Evolutionary conservation across 1,140 invertebrate genomes (phyloP), one percentile per base, ranked within the genome.

Genomic region (Apis laboriosa): DNA sequence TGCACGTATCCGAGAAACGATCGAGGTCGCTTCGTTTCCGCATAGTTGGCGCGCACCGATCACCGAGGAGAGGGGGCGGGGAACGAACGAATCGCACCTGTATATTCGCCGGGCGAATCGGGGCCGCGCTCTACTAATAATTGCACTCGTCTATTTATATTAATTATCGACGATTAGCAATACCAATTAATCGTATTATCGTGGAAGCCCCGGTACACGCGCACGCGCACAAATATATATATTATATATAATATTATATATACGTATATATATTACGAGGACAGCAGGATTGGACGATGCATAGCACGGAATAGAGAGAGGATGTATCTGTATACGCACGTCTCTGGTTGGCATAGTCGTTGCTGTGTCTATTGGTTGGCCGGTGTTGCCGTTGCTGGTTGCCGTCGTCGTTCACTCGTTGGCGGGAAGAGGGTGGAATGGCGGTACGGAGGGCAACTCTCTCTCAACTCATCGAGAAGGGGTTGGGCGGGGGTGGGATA

Each of bases 111-210:
- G 78, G 70, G 61, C 79, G 76, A 86, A 85, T 85, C 84, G 81
- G 79, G 55, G 51, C 77, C 43, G 74, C 68, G 82, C 86, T 88
- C 87, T 80, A 82, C 80, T 84, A 89, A 89, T 93, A 93, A 93
- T 92, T 91, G 91, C 90, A 90, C 91, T 92, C 93, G 92, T 93
- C 93, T 93, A 94, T 94, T 94, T 94, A 94, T 94, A 94, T 94
- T 94, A 94, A 94, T 94, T 93, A 94, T 94, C 93, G 93, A 90
- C 93, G 93, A 94, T 94, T 94, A 94, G 93, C 93, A 93, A 93
- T 94, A 93, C 91, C 93, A 93, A 93, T 94, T 94, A 93, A 93
- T 94, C 93, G 92, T 90, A 94, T 94, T 94, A 94, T 93, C 93
- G 90, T 93, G 87, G 90, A 56, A 78, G 70, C 71, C 78, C 61